Percentiles rank a stretch among this genome's conserved stretches.
Conservation (phyloP, 2,888 invertebrate species). For the Phania funesta region DNA sequence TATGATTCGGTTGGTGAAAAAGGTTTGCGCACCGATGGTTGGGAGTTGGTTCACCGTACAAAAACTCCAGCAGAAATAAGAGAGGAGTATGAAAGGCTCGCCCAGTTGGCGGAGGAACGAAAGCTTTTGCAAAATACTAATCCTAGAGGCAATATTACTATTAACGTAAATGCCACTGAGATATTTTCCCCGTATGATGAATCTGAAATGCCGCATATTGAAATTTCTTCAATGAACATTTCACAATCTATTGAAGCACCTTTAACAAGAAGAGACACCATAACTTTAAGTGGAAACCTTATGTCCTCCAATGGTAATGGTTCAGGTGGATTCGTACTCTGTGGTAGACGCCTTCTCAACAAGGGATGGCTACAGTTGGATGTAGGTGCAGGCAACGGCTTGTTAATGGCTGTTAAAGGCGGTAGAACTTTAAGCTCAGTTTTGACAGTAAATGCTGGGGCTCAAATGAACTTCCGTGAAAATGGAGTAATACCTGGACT, state of each 20-base stretch:
- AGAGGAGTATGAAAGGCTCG: constrained; percentile 96
- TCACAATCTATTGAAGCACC: constrained; percentile 97
- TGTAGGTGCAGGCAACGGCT: constrained; percentile 91
- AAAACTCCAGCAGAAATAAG: constrained; percentile 97
- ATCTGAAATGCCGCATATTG: constrained; percentile 86
- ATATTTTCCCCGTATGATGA: constrained; percentile 92
- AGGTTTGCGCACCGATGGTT: constrained; percentile 96
- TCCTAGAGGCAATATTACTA: constrained; percentile 92
- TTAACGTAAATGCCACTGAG: constrained; percentile 96
- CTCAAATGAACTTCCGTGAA: constrained; percentile 88
- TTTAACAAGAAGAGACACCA: constrained; percentile 91
- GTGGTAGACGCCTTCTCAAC: constrained; percentile 88
- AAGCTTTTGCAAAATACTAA: constrained; percentile 94
- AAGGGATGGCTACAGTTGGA: constrained; percentile 94
- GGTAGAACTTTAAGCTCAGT: constrained; percentile 73
- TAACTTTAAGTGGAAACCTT: constrained; percentile 90
- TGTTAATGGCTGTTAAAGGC: constrained; percentile 87
- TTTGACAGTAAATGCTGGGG: constrained; percentile 84
- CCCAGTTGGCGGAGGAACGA: constrained; percentile 92
- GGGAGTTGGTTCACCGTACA: constrained; percentile 95
- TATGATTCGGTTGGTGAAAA: constrained; percentile 94
- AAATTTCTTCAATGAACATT: constrained; percentile 96
- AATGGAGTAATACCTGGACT: constrained; percentile 89
- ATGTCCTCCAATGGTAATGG: constrained; percentile 94
- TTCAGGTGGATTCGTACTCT: constrained; percentile 85